Conservation (phyloP, 2,888 invertebrate species). For the Chaetogeoica ovagalla region DNA sequence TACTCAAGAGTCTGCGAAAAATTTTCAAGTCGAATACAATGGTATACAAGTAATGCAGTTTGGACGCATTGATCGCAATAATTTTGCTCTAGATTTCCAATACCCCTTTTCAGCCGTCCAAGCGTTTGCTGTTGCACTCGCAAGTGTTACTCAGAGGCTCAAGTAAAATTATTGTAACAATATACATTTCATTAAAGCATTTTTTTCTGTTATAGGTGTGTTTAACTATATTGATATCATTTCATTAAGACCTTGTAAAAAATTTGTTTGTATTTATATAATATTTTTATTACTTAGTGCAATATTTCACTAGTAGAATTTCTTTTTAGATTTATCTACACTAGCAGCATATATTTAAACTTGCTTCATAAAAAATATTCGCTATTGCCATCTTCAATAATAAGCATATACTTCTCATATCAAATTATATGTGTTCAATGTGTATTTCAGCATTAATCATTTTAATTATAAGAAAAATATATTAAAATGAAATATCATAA, state of each 20-base stretch:
- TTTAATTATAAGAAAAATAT: constrained; percentile 29
- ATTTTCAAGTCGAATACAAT: constrained; percentile 97
- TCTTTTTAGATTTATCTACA: constrained; percentile 38
- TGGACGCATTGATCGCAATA: constrained; percentile 96
- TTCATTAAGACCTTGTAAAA: constrained; percentile 11
- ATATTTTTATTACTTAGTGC: constrained; percentile 45
- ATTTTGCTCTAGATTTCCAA: constrained; percentile 98
- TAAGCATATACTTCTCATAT: constrained; percentile 36
- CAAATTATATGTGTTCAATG: constrained; percentile 49
- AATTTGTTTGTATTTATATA: constrained; percentile 21
- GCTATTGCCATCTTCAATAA: constrained; percentile 31
- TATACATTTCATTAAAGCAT: constrained; percentile 20
- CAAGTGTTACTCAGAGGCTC: constrained; percentile 92
- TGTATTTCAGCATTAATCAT: constrained; percentile 47
- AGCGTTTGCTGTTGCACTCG: constrained; percentile 97
- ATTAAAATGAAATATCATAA: constrained; percentile 7
- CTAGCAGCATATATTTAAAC: constrained; percentile 16
- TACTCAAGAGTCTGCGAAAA: constrained; percentile 98
- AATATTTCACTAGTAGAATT: constrained; percentile 38
- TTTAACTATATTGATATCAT: background rate
- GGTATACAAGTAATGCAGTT: constrained; percentile 99
- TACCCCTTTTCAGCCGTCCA: constrained; percentile 98
- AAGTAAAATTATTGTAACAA: constrained; percentile 66
- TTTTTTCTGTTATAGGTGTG: constrained; percentile 24
- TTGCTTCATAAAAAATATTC: constrained; percentile 29